Evolutionary conservation across 2,888 invertebrate species (phyloP), one percentile per base, ranked within the genome.

Genomic region (Loripinus fragilis): DNA sequence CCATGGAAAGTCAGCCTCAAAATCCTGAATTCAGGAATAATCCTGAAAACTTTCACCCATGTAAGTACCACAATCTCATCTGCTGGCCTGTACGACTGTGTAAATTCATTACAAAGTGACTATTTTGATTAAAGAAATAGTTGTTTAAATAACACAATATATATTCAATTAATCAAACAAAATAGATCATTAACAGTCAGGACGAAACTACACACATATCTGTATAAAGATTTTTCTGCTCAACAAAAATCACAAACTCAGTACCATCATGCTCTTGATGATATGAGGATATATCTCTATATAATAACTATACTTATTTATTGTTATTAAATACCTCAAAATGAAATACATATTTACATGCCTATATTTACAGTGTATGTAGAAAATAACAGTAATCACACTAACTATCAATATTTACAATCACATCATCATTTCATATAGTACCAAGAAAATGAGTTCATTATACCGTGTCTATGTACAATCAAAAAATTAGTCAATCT

Each of bases 81-180:
- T n/a, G n/a, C n/a, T n/a, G n/a, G n/a, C n/a, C n/a, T n/a, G 30
- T 15, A 12, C 33, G 60, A 60, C 60, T 33, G 28, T 33, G 60
- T 33, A 67, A 41, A 67, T 67, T n/a, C 42, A 73, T 35, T 38
- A 55, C 55, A 66, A 38, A 66, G 66, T 38, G 60, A 73, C 73
- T 74, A 76, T 80, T 83, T 83, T 83, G 83, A 83, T 83, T 83
- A 80, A 83, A 80, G 75, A 77, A 72, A 82, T 78, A 72, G 68
- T 60, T 76, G 76, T 75, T 80, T 83, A 83, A 83, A 83, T 83
- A 83, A 83, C 78, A 83, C 76, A 78, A 80, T 78, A 83, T 79
- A 83, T 79, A 78, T 78, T 66, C 74, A 74, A 78, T 78, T 76
- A 60, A 60, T 60, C 60, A 60, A 60, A 73, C 73, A 71, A 17